Evolutionary conservation across 2,113 vertebrate species (phyloP).

Genomic region (Taxidea taxus): DNA sequence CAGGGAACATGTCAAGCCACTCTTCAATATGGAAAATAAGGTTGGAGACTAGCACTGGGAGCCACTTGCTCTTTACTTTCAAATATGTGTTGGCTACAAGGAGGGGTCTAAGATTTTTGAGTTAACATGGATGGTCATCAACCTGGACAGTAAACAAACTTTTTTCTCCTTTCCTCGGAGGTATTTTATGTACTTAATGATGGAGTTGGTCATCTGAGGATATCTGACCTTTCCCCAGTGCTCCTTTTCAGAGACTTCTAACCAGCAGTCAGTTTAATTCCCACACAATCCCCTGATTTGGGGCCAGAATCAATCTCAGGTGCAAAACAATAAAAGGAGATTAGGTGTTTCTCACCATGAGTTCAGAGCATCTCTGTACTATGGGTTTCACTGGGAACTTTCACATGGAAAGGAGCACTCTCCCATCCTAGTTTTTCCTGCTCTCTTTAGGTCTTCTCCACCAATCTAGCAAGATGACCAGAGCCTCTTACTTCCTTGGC

Average conservation of each 20-base stretch:
- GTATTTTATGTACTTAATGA: not conserved
- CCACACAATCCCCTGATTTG: not conserved
- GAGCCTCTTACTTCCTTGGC: not conserved
- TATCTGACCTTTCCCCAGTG: not conserved
- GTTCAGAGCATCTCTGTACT: not conserved
- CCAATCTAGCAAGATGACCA: not conserved
- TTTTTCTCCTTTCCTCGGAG: not conserved
- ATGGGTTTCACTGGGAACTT: not conserved
- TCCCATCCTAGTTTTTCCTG: not conserved
- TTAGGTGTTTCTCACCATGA: not conserved
- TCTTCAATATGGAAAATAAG: conserved; percentile 97
- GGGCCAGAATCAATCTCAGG: not conserved
- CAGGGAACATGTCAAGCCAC: conserved; percentile 92
- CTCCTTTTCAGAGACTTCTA: not conserved
- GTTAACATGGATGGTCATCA: not conserved
- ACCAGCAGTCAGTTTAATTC: not conserved
- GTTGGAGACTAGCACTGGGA: conserved; percentile 74
- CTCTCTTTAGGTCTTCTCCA: not conserved
- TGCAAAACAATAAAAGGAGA: not conserved
- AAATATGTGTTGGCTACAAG: not conserved
- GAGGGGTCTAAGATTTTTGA: not conserved
- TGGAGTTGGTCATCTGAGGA: not conserved
- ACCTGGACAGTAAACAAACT: not conserved
- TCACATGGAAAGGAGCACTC: not conserved
- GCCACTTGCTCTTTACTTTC: not conserved